Evolutionary conservation across 2,888 invertebrate genomes (phyloP).

Genomic region (Dolichomitus sp.): DNA sequence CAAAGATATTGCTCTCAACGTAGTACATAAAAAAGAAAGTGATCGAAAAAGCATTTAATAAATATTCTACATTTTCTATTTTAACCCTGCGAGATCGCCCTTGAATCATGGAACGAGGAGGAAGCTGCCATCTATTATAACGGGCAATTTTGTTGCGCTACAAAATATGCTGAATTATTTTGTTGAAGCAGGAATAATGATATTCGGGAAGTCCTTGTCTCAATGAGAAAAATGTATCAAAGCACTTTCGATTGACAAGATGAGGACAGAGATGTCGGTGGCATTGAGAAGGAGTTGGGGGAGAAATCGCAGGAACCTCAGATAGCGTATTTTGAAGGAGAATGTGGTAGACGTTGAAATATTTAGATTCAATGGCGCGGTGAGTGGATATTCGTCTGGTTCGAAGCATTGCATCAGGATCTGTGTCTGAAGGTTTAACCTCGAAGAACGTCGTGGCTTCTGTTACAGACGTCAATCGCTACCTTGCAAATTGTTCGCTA

Average conservation of each 20-base stretch:
- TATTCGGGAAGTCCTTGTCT: constrained; percentile 30
- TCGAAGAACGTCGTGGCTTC: constrained; percentile 17
- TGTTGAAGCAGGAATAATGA: neutral
- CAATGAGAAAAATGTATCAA: constrained; percentile 23
- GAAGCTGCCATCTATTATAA: too few relatives aligned
- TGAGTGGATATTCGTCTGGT: neutral
- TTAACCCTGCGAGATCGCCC: too few relatives aligned
- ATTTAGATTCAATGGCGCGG: constrained; percentile 57
- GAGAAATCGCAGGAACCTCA: constrained; percentile 33
- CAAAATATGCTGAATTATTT: neutral
- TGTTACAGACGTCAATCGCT: neutral
- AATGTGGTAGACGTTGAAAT: constrained; percentile 51
- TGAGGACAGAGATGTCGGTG: neutral
- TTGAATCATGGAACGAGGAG: too few relatives aligned
- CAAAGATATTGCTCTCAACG: too few relatives aligned
- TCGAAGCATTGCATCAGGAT: neutral
- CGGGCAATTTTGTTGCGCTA: too few relatives aligned
- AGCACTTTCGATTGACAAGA: neutral
- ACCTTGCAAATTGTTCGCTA: neutral
- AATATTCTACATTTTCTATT: too few relatives aligned
- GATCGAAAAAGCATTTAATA: too few relatives aligned
- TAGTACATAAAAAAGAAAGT: too few relatives aligned
- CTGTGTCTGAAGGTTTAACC: neutral
- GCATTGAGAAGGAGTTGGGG: constrained; percentile 4
- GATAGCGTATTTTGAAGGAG: constrained; percentile 50